Conservation (phyloP, 2,113 vertebrate species). For the Gyps fulvus region DNA sequence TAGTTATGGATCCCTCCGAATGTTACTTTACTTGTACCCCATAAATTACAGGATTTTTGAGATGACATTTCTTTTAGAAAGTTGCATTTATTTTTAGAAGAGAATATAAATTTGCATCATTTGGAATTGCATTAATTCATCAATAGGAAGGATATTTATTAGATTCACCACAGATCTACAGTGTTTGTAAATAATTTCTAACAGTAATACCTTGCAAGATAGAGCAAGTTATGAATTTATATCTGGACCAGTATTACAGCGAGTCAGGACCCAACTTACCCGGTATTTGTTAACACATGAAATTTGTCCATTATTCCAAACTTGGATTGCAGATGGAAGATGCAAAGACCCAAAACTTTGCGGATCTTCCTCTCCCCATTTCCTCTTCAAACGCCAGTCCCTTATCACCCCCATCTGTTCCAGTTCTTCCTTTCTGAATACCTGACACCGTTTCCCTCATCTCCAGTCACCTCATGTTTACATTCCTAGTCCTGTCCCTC, state of each 20-base stretch:
- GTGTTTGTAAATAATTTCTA: not conserved
- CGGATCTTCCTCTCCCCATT: not conserved
- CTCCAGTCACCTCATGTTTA: not conserved
- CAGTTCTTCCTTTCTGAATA: not conserved
- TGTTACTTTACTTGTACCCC: not conserved
- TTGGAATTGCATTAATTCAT: not conserved
- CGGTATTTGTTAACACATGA: not conserved
- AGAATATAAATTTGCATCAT: not conserved
- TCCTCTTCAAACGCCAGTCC: not conserved
- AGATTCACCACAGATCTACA: not conserved
- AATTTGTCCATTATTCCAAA: not conserved
- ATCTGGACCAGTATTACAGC: not conserved
- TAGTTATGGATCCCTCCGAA: not conserved
- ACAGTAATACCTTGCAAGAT: not conserved
- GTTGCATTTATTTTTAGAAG: not conserved
- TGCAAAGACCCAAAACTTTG: not conserved
- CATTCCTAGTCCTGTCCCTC: not conserved
- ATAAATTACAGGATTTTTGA: not conserved
- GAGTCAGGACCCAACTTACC: not conserved
- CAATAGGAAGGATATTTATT: not conserved
- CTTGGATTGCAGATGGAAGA: not conserved
- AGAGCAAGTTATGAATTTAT: not conserved
- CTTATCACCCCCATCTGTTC: not conserved
- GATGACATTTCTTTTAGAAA: not conserved
- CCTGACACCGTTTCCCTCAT: not conserved